Percentiles rank a stretch among this genome's conserved stretches.
These are phyloP conservation scores for Pseudachorutes palmiensis DNA, from an alignment of 1,140 invertebrate species.

Conservation along the genomic window DNA sequence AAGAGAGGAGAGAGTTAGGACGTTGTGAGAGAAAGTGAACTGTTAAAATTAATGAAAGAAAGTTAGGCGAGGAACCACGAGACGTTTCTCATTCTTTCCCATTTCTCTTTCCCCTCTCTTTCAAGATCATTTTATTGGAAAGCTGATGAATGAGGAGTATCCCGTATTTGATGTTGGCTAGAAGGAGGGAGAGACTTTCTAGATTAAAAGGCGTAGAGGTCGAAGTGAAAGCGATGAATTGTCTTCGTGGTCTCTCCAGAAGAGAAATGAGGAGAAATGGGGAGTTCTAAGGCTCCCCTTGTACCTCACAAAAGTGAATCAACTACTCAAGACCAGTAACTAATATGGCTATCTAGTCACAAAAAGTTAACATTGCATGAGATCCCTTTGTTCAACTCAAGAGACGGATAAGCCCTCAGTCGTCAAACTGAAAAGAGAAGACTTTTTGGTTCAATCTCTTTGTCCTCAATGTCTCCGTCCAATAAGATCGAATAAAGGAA, in stretches of 20 bases:
- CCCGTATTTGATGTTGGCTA: neutral
- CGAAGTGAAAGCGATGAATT: conserved; percentile 3
- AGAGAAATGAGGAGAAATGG: neutral
- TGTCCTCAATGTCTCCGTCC: neutral
- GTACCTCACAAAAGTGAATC: neutral
- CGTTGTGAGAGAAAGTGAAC: neutral
- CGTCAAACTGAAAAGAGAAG: neutral
- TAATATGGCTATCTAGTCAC: neutral
- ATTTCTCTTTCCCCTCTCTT: neutral
- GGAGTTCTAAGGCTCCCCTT: too few relatives aligned
- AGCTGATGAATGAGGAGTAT: conserved; percentile 10
- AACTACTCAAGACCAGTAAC: neutral
- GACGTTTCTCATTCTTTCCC: neutral
- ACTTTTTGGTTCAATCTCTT: neutral
- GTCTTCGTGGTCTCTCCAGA: neutral
- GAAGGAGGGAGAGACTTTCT: neutral
- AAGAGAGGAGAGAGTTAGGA: neutral
- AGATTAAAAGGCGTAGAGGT: neutral
- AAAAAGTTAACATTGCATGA: neutral
- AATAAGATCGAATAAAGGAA: too few relatives aligned
- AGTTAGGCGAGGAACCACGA: conserved; percentile 4
- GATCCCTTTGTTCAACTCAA: neutral
- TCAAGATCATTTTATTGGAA: conserved; percentile 5
- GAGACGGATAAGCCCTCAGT: neutral
- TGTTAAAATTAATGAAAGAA: conserved; percentile 10